These are phyloP conservation scores for Fregetta grallaria DNA, from an alignment of 2,113 vertebrate genomes.

Conservation along the genomic window DNA sequence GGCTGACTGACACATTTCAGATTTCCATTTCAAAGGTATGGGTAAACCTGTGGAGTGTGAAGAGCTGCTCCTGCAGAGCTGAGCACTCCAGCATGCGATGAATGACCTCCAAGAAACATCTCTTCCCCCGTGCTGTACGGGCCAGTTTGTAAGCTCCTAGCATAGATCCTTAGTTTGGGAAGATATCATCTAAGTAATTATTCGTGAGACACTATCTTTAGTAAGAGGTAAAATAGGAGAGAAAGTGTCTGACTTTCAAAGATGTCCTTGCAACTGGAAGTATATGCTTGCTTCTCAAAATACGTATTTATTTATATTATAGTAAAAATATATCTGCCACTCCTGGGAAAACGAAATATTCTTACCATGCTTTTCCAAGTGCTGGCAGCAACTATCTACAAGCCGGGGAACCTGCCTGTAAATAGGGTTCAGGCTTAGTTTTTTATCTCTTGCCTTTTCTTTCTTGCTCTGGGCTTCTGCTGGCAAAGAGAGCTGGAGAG, in stretches of 20 bases:
- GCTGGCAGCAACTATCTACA: conserved; percentile 94
- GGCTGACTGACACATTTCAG: not conserved
- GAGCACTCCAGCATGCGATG: not conserved
- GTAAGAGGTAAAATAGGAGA: not conserved
- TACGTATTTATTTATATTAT: not conserved
- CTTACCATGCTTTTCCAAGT: conserved; percentile 95
- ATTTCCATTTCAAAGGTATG: not conserved
- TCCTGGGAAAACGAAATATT: not conserved
- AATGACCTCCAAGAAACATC: not conserved
- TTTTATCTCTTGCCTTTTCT: conserved; percentile 90
- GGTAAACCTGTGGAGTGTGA: not conserved
- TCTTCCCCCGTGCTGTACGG: not conserved
- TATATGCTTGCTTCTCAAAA: not conserved
- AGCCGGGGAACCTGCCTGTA: conserved; percentile 94
- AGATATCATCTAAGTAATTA: not conserved
- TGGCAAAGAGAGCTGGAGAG: conserved; percentile 94
- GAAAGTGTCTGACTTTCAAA: not conserved
- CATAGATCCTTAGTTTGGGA: not conserved
- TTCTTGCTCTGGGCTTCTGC: conserved; percentile 87
- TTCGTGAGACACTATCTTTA: not conserved
- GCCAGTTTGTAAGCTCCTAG: not conserved
- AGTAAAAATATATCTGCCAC: not conserved
- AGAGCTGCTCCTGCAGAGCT: not conserved
- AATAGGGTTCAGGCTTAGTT: conserved; percentile 96
- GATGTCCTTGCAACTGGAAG: not conserved